Base-by-base conservation (phyloP, 2,888 invertebrate species). In the Cephus rjabovi region DNA sequence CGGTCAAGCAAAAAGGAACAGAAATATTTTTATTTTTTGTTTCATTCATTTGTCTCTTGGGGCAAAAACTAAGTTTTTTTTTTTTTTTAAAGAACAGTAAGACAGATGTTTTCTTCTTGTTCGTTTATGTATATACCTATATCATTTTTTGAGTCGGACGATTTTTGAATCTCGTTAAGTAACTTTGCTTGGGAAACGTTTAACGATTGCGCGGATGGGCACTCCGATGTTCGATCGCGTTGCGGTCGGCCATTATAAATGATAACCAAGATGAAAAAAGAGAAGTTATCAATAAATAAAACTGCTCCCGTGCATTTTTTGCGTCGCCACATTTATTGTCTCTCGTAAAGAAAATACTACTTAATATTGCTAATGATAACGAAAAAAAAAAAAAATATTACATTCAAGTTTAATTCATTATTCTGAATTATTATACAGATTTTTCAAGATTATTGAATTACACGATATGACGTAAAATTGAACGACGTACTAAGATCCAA, bases 291-390 rank as follows among this genome's bases (percentile, higher is more conserved):
- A 80, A 80, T 76, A 80, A 79, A 80, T 82, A 79, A 79, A 81
- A 78, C 79, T 80, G 81, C 80, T 83, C 83, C 80, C 79, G 79
- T 80, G 81, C 78, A 83, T 82, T 78, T 80, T 77, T 83, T 80
- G 81, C 82, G 82, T 78, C 78, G 79, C 79, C 75, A 75, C 75
- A 75, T 78, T 78, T 76, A 78, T 78, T 75, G 75, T 78, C 78
- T 78, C 78, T 76, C 75, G 30, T 71, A 70, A 70, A 70, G 70
- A 33, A 70, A 30, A 31, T 31, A 70, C n/a, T 37, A 37, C 37
- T 37, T 37, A 37, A 37, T 37, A 37, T 12, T 37, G 37, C 37
- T 37, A 37, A 37, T 37, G 12, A 37, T 37, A 37, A 37, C 37
- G 37, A 37, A 37, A 70, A 69, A 30, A 70, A 31, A 35, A 35